Percentiles rank a stretch among this genome's conserved stretches.
These are phyloP conservation scores for Brachirus orientalis DNA, from an alignment of 2,113 vertebrate genomes.

Conservation along the genomic window DNA sequence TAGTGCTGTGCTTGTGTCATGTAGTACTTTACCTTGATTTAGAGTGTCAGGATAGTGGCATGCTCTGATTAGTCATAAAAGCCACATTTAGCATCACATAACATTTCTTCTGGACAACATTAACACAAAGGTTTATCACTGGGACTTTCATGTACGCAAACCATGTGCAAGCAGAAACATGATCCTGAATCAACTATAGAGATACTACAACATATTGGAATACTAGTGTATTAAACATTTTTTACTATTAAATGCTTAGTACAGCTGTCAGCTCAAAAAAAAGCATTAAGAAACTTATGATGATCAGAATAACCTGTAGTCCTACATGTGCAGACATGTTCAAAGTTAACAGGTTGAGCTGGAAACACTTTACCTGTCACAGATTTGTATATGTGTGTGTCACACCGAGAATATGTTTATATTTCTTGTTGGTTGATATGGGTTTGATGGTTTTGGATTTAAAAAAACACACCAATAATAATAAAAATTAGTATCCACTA, in stretches of 20 bases:
- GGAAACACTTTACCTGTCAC: slow-evolving; percentile 13
- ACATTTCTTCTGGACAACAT: too few species aligned
- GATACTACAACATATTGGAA: slow-evolving; percentile 13
- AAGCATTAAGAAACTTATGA: not conserved
- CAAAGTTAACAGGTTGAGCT: slow-evolving; percentile 15
- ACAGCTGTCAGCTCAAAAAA: not conserved
- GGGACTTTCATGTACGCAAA: too few species aligned
- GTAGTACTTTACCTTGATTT: slow-evolving; percentile 2
- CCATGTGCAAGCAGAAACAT: too few species aligned
- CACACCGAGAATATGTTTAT: not conserved
- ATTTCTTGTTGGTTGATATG: not conserved
- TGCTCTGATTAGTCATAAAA: too few species aligned
- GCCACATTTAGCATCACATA: too few species aligned
- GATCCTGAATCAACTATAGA: slow-evolving; percentile 53
- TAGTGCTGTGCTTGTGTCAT: slow-evolving; percentile 48
- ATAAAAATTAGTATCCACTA: too few species aligned
- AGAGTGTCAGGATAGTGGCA: slow-evolving; percentile 3
- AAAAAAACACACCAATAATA: not conserved
- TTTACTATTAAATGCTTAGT: too few species aligned
- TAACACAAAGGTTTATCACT: too few species aligned
- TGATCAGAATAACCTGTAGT: not conserved
- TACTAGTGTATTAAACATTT: not conserved
- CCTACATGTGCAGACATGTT: slow-evolving; percentile 32
- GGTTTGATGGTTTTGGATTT: not conserved
- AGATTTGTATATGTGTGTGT: not conserved